Evolutionary conservation across 2,113 vertebrate genomes (phyloP).

Genomic region (Bos taurus): ARS-UCD2.0 NC_037335.1:96316001-96316500

Average conservation of each 20-base stretch:
- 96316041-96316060: neutral
- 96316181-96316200: neutral
- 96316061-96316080: neutral
- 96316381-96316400: constrained; percentile 11
- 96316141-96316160: neutral
- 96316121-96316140: neutral
- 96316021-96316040: neutral
- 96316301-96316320: neutral
- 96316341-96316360: neutral
- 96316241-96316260: neutral
- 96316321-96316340: neutral
- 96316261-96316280: neutral
- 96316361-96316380: constrained; percentile 31
- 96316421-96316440: neutral
- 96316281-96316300: neutral
- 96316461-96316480: neutral
- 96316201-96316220: neutral
- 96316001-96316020: neutral
- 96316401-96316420: constrained; percentile 13
- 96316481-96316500: neutral
- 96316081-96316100: neutral
- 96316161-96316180: neutral
- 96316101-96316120: neutral
- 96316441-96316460: neutral
- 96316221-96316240: neutral